These are phyloP conservation scores for Corythornis leucogaster DNA, from an alignment of 2,797 vertebrate species.

Conservation along the genomic window DNA sequence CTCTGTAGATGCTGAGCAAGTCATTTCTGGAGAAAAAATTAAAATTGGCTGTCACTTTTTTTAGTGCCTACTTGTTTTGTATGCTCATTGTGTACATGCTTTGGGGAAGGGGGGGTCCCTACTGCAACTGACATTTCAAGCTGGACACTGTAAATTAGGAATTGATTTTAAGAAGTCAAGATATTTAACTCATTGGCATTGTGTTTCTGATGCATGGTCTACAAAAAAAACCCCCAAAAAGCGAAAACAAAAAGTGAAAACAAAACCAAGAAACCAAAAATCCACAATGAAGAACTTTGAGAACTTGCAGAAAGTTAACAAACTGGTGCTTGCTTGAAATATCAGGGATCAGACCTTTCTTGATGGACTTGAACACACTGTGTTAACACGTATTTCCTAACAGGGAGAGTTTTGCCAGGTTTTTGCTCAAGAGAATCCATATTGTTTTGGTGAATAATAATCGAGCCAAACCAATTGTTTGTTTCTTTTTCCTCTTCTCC, in stretches of 20 bases:
- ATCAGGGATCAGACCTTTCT: not conserved
- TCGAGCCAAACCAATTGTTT: not conserved
- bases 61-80: conserved; percentile 22
- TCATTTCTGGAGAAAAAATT: conserved; percentile 54
- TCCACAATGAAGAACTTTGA: not conserved
- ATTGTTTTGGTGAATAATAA: not conserved
- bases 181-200: not conserved
- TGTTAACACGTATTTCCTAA: not conserved
- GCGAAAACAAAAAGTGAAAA: no score
- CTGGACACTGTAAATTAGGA: not conserved
- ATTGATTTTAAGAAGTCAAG: not conserved
- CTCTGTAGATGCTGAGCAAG: conserved; percentile 27
- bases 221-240: not conserved
- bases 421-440: not conserved
- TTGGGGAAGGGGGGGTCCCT: not conserved
- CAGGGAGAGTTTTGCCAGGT: not conserved
- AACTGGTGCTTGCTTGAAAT: not conserved
- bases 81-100: not conserved
- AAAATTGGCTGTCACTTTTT: conserved; percentile 40
- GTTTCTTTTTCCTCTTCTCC: not conserved
- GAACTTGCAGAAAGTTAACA: not conserved
- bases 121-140: not conserved
- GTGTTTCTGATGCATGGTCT: not conserved
- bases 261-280: no score
- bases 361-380: not conserved